Evolutionary conservation across 2,888 invertebrate genomes (phyloP).

Genomic region (Ptychoptera albimana): DNA sequence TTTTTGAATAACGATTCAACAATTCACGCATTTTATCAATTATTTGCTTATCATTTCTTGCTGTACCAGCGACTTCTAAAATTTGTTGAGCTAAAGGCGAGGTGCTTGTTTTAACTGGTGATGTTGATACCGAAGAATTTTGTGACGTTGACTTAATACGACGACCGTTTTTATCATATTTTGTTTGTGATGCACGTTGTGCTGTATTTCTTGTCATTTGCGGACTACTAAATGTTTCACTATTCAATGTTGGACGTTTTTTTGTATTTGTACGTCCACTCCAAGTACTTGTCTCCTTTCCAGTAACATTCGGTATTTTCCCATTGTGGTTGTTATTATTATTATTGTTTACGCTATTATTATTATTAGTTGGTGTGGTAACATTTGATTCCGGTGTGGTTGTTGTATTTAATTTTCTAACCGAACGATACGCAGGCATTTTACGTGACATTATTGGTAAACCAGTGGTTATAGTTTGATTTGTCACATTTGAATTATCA

Average conservation of each 20-base stretch:
- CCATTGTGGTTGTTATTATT: too few species aligned
- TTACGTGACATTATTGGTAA: constrained; percentile 22
- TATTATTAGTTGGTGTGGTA: constrained; percentile 27
- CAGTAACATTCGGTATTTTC: too few species aligned
- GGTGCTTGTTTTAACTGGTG: constrained; percentile 41
- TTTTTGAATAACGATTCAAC: constrained; percentile 38
- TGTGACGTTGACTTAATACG: constrained; percentile 26
- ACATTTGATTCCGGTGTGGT: constrained; percentile 23
- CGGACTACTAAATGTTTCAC: constrained; percentile 43
- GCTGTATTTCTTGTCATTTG: constrained; percentile 30
- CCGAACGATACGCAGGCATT: constrained; percentile 28
- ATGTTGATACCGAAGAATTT: constrained; percentile 25
- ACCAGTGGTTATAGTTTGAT: constrained; percentile 12
- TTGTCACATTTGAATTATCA: constrained; percentile 20
- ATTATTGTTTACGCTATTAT: constrained; percentile 30
- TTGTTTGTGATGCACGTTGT: constrained; percentile 23
- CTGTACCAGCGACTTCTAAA: constrained; percentile 48
- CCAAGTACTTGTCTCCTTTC: constrained; percentile 43
- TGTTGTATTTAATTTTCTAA: constrained; percentile 22
- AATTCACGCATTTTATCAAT: constrained; percentile 58
- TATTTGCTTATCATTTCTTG: constrained; percentile 57
- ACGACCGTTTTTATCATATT: constrained; percentile 34
- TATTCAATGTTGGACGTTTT: constrained; percentile 35
- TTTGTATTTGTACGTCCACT: constrained; percentile 36
- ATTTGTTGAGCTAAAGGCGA: constrained; percentile 56